Base-by-base conservation (phyloP, 2,113 vertebrate genomes). In the Camelus bactrianus region DNA sequence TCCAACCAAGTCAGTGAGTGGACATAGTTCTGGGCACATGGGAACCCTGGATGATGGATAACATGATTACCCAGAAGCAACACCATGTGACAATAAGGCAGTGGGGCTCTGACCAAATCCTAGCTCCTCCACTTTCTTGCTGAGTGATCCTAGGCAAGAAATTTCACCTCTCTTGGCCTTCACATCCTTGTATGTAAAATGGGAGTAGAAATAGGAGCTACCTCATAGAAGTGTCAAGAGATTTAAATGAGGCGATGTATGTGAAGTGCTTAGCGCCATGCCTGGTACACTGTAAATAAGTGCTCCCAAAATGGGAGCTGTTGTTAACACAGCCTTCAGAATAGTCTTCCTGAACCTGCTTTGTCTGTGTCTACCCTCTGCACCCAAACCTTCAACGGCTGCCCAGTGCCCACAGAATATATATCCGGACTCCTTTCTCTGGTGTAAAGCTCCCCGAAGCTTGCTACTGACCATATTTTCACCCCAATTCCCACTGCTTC, bases 51-150 rank as follows among this genome's bases (percentile, higher is more conserved):
- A n/a, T 69, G 58, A 50, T 22, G 46, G 24, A 14, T 2, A 28
- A 28, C 38, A 0, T 30, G 52, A 58, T 38, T 17, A 24, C 26
- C 30, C 32, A 69, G 54, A 35, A 56, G 35, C 14, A 20, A 26
- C 48, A 26, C 56, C 2, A 0, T 30, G 2, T 4, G 1, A 26
- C 0, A 14, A 16, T 38, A 70, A 82, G 22, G 22, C 13, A 0
- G 22, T 17, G 22, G 35, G 13, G 13, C 48, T 52, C 62, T 42
- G 35, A n/a, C 28, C 2, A 32, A 70, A 56, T 30, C 38, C 69
- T 24, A 9, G 28, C 22, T 90, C 38, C 26, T 48, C 46, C 20
- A 8, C 60, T 65, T 76, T 70, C 88, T 75, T 38, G 26, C 13
- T 65, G 30, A 48, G 35, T 60, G 17, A 60, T 20, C 6, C 48